phyloP scores from a whole-genome alignment of 2,797 vertebrate species.

The Oryzias dopingdopingensis region DNA sequence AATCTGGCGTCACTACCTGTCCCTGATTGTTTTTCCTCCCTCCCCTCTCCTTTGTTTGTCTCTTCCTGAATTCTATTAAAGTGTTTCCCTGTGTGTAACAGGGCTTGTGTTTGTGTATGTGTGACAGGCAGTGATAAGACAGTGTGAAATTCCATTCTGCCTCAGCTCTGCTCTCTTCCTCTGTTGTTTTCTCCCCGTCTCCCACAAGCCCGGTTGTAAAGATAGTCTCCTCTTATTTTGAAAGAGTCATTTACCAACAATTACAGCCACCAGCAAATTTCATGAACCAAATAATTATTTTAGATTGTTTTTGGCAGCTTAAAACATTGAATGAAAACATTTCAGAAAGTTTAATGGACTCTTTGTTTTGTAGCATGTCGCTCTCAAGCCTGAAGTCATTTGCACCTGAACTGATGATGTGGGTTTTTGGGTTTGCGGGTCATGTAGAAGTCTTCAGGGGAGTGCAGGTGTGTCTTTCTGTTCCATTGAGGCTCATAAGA shows the following conservation, averaged over 20 bases:
- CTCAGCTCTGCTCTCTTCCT: conserved; percentile 5
- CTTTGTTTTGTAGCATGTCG: too few relatives aligned
- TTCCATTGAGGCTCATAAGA: too few relatives aligned
- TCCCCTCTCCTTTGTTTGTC: conserved; percentile 6
- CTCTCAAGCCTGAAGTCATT: too few relatives aligned
- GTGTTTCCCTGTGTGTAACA: conserved; percentile 6
- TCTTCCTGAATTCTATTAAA: conserved; percentile 9
- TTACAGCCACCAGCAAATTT: conserved; percentile 40
- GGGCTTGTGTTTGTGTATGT: conserved; percentile 19
- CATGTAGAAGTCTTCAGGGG: too few relatives aligned
- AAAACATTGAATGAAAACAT: background rate
- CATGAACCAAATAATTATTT: conserved; percentile 24
- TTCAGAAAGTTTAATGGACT: too few relatives aligned
- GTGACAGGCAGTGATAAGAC: conserved; percentile 46
- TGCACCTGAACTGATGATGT: too few relatives aligned
- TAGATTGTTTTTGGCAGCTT: background rate
- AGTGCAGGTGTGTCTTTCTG: too few relatives aligned
- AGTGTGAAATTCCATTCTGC: conserved; percentile 38
- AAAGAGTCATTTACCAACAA: conserved; percentile 29
- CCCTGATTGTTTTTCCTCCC: background rate
- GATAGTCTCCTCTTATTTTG: conserved; percentile 34
- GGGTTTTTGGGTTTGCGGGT: too few relatives aligned
- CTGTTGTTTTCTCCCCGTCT: conserved; percentile 28
- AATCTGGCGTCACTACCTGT: background rate
- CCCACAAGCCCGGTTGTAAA: conserved; percentile 14